Conservation (phyloP, 2,797 vertebrate species). For the Enteromius afrohamiltoni region DNA sequence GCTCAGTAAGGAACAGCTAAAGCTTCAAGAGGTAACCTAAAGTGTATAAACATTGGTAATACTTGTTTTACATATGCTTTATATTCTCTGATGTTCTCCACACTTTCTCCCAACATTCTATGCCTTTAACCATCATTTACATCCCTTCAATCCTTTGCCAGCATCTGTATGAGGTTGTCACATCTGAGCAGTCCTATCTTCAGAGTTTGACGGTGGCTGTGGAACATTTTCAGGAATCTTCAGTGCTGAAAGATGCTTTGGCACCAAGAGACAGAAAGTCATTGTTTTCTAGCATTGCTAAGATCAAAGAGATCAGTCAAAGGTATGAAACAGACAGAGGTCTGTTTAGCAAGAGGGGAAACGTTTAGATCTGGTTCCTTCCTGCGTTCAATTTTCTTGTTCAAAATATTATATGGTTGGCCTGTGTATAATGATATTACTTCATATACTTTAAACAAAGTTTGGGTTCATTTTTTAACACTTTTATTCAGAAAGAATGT, state of each 20-base stretch:
- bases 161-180: constrained; percentile 60
- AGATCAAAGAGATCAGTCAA: constrained; percentile 54
- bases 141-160: constrained; percentile 15
- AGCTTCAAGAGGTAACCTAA: constrained; percentile 58
- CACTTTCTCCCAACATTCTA: not conserved
- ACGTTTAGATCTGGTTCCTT: not conserved
- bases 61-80: not conserved
- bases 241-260: constrained; percentile 41
- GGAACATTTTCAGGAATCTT: constrained; percentile 55
- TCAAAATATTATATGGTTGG: not conserved
- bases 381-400: not conserved
- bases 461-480: not conserved
- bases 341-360: not conserved
- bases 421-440: not conserved
- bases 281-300: constrained; percentile 59
- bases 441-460: not conserved
- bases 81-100: not conserved
- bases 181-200: constrained; percentile 55
- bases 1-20: constrained; percentile 42
- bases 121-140: not conserved
- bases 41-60: not conserved
- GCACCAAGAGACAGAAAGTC: constrained; percentile 41
- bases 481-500: not conserved
- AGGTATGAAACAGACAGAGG: constrained; percentile 41
- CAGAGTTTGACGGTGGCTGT: constrained; percentile 52